Conservation (phyloP, 2,888 invertebrate species). For the Leptothorax acervorum region DNA sequence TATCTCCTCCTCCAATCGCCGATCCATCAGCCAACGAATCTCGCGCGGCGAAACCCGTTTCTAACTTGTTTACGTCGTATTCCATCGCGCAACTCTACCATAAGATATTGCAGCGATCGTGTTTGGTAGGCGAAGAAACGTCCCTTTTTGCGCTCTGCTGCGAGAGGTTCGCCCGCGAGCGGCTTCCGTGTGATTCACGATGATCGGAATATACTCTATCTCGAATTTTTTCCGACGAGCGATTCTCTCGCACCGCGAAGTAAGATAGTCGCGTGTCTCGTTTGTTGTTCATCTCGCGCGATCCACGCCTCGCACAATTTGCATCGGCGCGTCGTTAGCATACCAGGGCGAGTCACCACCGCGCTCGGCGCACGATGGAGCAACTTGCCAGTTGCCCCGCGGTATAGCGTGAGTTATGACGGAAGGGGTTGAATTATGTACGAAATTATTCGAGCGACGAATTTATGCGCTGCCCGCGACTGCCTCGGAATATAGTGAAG, state of each 20-base stretch:
- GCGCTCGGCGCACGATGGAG: slow-evolving; percentile 45
- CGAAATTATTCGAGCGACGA: slow-evolving; percentile 84
- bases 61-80: slow-evolving; percentile 39
- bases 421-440: slow-evolving; percentile 85
- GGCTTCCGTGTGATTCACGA: slow-evolving; percentile 28
- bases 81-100: slow-evolving; percentile 18
- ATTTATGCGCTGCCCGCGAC: slow-evolving; percentile 80
- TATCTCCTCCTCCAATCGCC: slow-evolving; percentile 25
- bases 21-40: slow-evolving; percentile 34
- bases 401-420: slow-evolving; percentile 80
- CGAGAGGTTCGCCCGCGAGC: background rate
- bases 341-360: slow-evolving; percentile 69
- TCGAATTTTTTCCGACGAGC: slow-evolving; percentile 6
- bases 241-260: background rate
- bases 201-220: slow-evolving; percentile 5
- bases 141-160: slow-evolving; percentile 20
- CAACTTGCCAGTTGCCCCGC: slow-evolving; percentile 67
- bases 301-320: slow-evolving; percentile 74
- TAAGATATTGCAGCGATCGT: slow-evolving; percentile 35
- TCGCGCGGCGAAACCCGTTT: slow-evolving; percentile 38
- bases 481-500: slow-evolving; percentile 67
- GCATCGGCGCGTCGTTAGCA: slow-evolving; percentile 78
- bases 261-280: background rate
- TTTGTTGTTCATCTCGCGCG: slow-evolving; percentile 30
- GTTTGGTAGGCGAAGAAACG: slow-evolving; percentile 32